These are phyloP conservation scores for Amiota mariae DNA, from an alignment of 2,888 invertebrate genomes.

Conservation along the genomic window DNA sequence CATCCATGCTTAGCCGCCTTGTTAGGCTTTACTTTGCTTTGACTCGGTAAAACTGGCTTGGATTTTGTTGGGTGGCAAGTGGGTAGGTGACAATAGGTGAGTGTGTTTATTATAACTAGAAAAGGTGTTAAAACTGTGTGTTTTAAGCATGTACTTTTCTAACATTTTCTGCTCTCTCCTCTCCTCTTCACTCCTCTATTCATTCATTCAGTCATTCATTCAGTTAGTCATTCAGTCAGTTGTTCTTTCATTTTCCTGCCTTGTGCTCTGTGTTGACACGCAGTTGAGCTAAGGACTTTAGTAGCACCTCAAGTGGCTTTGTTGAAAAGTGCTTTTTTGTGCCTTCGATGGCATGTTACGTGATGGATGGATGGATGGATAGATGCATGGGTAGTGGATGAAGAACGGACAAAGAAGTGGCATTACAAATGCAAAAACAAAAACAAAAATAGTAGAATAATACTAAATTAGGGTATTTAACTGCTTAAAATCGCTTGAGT, in stretches of 20 bases:
- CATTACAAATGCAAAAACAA: conserved; percentile 42
- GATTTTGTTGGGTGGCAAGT: conserved; percentile 20
- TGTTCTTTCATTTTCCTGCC: neutral
- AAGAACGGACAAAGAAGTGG: neutral
- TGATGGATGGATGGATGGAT: conserved; percentile 8
- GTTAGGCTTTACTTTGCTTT: neutral
- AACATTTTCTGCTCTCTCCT: conserved; percentile 5
- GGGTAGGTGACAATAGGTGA: neutral
- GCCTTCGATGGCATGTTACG: conserved; percentile 19
- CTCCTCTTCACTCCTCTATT: no score
- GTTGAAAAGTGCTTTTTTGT: conserved; percentile 58
- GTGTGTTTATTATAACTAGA: conserved; percentile 15
- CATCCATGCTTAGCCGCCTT: neutral
- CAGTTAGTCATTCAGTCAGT: neutral
- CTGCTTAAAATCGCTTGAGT: conserved; percentile 61
- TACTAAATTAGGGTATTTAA: conserved; percentile 62
- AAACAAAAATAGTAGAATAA: conserved; percentile 61
- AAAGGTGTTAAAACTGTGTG: conserved; percentile 64
- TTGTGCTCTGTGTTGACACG: conserved; percentile 42
- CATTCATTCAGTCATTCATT: no score
- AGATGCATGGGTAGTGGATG: conserved; percentile 13
- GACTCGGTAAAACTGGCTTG: neutral
- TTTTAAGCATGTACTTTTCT: conserved; percentile 52
- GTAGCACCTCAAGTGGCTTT: conserved; percentile 64
- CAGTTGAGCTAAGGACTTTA: conserved; percentile 40